These are phyloP conservation scores for Anas acuta DNA, from an alignment of 2,797 vertebrate genomes.

Conservation along the genomic window DNA sequence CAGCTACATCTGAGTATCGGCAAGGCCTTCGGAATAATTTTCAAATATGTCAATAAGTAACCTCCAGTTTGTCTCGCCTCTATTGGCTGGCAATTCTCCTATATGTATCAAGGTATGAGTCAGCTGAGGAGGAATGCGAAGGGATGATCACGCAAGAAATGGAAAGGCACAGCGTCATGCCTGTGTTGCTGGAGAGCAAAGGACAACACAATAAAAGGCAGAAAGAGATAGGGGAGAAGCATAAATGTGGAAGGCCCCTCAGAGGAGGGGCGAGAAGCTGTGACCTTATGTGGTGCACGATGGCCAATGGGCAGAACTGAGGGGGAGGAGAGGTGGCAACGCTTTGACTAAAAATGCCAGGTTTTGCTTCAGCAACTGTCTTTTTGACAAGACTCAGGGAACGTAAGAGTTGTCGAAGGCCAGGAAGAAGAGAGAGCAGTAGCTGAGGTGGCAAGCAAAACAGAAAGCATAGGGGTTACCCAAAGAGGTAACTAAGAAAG, in stretches of 20 bases:
- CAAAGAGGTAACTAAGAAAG: neutral
- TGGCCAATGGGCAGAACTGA: neutral
- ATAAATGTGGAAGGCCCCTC: neutral
- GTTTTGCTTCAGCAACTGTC: neutral
- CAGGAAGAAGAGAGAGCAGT: neutral
- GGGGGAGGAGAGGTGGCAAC: neutral
- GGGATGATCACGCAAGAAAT: conserved; percentile 15
- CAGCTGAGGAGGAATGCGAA: conserved; percentile 24
- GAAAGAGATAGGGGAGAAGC: neutral
- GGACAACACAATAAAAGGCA: neutral
- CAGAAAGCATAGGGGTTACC: neutral
- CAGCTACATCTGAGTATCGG: neutral
- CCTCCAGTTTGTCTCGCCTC: neutral
- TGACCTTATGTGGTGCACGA: neutral
- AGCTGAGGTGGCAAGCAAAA: neutral
- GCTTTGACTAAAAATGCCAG: neutral
- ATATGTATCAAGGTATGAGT: conserved; percentile 24
- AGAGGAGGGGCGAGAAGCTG: neutral
- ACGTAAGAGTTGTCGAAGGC: neutral
- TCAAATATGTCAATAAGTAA: neutral
- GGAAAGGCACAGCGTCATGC: neutral
- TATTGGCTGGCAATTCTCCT: neutral
- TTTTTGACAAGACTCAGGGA: neutral
- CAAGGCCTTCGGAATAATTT: neutral
- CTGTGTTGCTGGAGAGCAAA: neutral